Conservation (phyloP, 2,797 vertebrate genomes). For the Propithecus deckenii region DNA sequence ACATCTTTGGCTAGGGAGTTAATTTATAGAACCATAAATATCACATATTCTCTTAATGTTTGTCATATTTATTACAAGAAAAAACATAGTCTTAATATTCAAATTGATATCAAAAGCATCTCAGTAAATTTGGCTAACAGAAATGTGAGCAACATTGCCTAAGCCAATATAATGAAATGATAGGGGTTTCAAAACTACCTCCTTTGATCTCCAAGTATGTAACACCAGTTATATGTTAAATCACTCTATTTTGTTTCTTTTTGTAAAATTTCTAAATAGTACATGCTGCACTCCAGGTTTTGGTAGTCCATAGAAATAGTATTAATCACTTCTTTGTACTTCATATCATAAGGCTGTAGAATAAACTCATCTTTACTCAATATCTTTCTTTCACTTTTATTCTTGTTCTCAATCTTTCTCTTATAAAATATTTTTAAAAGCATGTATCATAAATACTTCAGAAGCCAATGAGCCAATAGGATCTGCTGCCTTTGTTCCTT, state of each 20-base stretch:
- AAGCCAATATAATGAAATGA: not conserved
- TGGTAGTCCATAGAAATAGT: constrained; percentile 53
- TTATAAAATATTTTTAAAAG: constrained; percentile 43
- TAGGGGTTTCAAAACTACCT: constrained; percentile 6
- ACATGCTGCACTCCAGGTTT: not conserved
- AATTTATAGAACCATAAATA: constrained; percentile 60
- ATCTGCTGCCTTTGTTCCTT: constrained; percentile 3
- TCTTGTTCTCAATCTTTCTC: constrained; percentile 2
- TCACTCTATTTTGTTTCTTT: constrained; percentile 64
- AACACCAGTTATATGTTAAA: constrained; percentile 49
- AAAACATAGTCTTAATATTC: constrained; percentile 67
- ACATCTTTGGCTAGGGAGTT: constrained; percentile 45
- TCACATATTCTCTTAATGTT: constrained; percentile 69
- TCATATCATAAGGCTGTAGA: not conserved
- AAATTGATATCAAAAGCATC: constrained; percentile 85
- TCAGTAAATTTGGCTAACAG: constrained; percentile 83
- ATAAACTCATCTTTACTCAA: not conserved
- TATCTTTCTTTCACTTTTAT: constrained; percentile 40
- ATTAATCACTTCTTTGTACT: constrained; percentile 58
- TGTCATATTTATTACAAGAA: constrained; percentile 68
- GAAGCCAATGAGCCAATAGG: not conserved
- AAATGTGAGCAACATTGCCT: constrained; percentile 31
- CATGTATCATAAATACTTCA: constrained; percentile 12
- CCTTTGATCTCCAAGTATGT: constrained; percentile 69
- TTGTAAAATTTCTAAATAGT: constrained; percentile 67